Percentiles rank a stretch among this genome's conserved stretches.
Evolutionary conservation across 2,113 vertebrate species (phyloP).

Genomic region (Pelmatolapia mariae): DNA sequence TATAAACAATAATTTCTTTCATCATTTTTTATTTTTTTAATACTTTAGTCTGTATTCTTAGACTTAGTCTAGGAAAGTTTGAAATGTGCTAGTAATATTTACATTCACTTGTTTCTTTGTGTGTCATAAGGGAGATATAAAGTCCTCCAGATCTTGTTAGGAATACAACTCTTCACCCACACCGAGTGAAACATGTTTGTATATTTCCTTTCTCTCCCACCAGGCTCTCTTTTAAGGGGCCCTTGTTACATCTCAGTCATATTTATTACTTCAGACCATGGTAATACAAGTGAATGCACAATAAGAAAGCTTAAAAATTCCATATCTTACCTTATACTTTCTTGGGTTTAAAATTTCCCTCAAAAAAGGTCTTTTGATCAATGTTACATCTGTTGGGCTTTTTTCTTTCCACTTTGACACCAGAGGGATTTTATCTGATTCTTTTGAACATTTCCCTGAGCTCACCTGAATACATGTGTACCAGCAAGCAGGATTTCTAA

Average conservation of each 20-base stretch:
- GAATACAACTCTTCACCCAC: not conserved
- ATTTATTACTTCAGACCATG: not conserved
- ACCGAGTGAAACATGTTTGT: not conserved
- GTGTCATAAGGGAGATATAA: not conserved
- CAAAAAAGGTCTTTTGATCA: not conserved
- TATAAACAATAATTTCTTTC: not conserved
- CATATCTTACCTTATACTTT: not conserved
- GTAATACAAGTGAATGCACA: not conserved
- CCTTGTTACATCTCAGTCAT: not conserved
- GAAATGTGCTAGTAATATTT: not conserved
- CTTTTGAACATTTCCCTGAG: not conserved
- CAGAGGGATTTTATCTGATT: not conserved
- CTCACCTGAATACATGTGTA: not conserved
- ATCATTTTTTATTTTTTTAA: not conserved
- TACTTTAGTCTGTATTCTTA: not conserved
- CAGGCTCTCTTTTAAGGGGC: not conserved
- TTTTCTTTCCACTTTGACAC: not conserved
- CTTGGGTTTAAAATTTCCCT: not conserved
- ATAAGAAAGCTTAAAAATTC: not conserved
- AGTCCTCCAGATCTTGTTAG: not conserved
- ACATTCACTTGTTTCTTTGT: not conserved
- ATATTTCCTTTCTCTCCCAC: not conserved
- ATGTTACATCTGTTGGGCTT: not conserved
- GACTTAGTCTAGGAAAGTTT: not conserved
- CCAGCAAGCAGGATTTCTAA: not conserved